Conservation (phyloP, 2,113 vertebrate species). For the Scalopus aquaticus region DNA sequence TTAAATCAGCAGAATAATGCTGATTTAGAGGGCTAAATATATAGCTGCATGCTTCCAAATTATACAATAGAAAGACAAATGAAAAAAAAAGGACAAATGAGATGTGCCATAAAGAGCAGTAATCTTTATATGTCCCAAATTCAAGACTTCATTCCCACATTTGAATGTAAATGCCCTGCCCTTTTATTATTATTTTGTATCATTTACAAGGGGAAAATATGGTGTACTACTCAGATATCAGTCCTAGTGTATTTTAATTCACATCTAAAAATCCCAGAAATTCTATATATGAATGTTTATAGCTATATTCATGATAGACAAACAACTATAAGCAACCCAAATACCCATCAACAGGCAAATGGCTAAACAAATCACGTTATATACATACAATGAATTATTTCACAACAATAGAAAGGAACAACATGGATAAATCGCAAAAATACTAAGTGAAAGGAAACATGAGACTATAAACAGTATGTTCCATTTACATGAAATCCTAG, state of each 20-base stretch:
- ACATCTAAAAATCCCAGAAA: constrained; percentile 27
- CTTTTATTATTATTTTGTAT: constrained; percentile 17
- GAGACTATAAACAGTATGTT: neutral
- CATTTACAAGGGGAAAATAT: constrained; percentile 33
- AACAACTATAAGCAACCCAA: neutral
- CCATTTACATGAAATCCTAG: constrained; percentile 41
- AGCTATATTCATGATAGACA: neutral
- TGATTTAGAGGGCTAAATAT: constrained; percentile 21
- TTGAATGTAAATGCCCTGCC: constrained; percentile 4
- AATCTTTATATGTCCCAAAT: constrained; percentile 38
- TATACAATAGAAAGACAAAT: constrained; percentile 48
- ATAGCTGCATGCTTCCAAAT: constrained; percentile 38
- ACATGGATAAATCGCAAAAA: constrained; percentile 44
- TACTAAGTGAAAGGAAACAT: constrained; percentile 19
- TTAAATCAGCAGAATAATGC: constrained; percentile 66
- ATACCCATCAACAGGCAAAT: neutral
- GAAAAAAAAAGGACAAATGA: too few species aligned
- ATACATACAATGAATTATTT: neutral
- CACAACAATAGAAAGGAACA: neutral
- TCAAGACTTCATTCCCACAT: neutral
- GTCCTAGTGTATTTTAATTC: constrained; percentile 15
- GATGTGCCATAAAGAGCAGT: constrained; percentile 14
- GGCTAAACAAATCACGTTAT: neutral
- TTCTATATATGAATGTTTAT: neutral
- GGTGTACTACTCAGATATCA: neutral